Evolutionary conservation across 2,797 vertebrate species (phyloP).

Genomic region (Enteromius argenteus): DNA sequence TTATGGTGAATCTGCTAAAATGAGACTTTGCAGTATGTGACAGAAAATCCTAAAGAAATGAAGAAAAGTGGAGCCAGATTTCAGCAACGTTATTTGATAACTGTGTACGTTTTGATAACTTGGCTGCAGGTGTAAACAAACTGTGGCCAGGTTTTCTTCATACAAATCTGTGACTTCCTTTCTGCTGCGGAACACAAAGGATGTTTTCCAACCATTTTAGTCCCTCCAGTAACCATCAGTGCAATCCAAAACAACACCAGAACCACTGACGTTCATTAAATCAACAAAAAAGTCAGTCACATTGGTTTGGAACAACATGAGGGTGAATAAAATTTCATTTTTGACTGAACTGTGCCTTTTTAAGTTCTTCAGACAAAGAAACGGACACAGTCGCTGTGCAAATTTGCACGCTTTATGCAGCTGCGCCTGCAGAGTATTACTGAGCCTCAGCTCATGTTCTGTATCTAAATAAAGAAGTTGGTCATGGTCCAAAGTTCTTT

Average conservation of each 20-base stretch:
- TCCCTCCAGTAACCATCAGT: neutral
- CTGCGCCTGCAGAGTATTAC: neutral
- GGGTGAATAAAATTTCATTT: too few relatives aligned
- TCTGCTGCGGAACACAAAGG: neutral
- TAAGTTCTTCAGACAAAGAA: neutral
- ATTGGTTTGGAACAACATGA: neutral
- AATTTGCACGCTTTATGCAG: neutral
- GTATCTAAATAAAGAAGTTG: constrained; percentile 31
- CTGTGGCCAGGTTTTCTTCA: neutral
- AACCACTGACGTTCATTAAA: neutral
- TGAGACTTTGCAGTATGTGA: too few relatives aligned
- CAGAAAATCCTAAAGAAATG: too few relatives aligned
- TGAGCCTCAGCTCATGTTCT: neutral
- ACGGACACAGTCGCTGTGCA: neutral
- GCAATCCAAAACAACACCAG: neutral
- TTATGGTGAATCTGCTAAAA: too few relatives aligned
- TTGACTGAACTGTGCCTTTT: neutral
- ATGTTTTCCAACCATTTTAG: neutral
- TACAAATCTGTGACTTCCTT: neutral
- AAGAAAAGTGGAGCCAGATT: too few relatives aligned
- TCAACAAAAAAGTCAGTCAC: neutral
- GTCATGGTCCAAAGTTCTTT: neutral
- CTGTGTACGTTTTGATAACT: too few relatives aligned
- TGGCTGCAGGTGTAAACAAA: neutral
- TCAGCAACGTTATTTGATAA: too few relatives aligned